Conservation (phyloP, 2,797 vertebrate genomes). For the Myripristis murdjan region DNA sequence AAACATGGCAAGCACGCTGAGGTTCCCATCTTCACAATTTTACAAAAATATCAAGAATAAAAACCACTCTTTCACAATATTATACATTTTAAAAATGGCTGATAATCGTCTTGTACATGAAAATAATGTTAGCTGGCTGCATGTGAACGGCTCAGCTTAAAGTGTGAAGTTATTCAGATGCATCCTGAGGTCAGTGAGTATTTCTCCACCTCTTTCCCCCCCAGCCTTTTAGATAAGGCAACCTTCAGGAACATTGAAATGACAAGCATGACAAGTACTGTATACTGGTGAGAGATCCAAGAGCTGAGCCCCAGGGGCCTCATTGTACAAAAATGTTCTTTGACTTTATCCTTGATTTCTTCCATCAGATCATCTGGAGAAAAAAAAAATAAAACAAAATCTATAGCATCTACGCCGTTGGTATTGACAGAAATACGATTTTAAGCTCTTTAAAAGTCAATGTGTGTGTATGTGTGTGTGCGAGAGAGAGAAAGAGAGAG, state of each 20-base stretch:
- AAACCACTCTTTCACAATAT: conserved; percentile 22
- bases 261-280: conserved; percentile 64
- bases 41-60: background rate
- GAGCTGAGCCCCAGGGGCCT: conserved; percentile 61
- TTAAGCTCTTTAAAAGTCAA: conserved; percentile 44
- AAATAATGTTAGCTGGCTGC: background rate
- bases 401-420: conserved; percentile 36
- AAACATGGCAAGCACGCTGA: too few relatives aligned
- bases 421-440: conserved; percentile 49
- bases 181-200: conserved; percentile 24
- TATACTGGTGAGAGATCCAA: conserved; percentile 49
- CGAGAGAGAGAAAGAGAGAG: conserved; percentile 33
- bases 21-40: background rate
- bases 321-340: conserved; percentile 50
- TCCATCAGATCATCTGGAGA: conserved; percentile 49
- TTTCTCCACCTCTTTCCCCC: conserved; percentile 43
- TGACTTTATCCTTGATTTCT: conserved; percentile 59
- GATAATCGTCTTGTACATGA: background rate
- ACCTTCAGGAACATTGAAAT: conserved; percentile 63
- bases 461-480: background rate
- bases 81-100: too few relatives aligned
- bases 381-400: conserved; percentile 68
- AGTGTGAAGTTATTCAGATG: conserved; percentile 25
- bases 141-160: conserved; percentile 9
- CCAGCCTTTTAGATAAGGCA: conserved; percentile 45